Base-by-base conservation (phyloP, 2,797 vertebrate genomes). In the Crocidura indochinensis region DNA sequence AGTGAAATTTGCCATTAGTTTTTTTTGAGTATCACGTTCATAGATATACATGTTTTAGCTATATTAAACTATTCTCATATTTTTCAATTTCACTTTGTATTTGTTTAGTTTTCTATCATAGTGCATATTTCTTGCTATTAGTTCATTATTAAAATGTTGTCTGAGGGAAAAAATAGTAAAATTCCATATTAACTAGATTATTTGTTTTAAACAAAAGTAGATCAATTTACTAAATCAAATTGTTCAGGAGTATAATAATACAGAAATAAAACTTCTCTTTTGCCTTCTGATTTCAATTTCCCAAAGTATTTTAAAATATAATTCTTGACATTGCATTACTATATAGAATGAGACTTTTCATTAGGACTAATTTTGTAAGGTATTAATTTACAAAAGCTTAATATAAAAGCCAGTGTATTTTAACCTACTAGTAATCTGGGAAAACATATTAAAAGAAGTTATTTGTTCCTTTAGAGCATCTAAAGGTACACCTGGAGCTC, bases 111-210 rank as follows among this genome's bases (percentile, higher is more conserved):
- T 84, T 27, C 53, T 93, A 47, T 14, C 11, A 24, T 22, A 44
- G 90, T 79, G 56, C 81, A 60, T 71, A 88, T 73, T 89, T 88
- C 75, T 79, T 83, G 83, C 81, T 75, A 87, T 87, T 93, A 74
- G 3, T 75, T 95, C 88, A 51, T 83, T 82, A 68, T 6, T 87
- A 29, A 93, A 15, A 77, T 31, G 84, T 2, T 62, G 14, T 0
- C 0, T 81, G 17, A 84, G 26, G 10, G 60, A 6, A 0, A 0
- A 11, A 44, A 62, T 4, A 90, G 88, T 24, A 14, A 89, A 24
- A 1, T 64, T 6, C 0, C 6, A 53, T 80, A 92, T 92, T 77
- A 73, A 91, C 53, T 78, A 71, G n/a, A n/a, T 1, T 67, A 1
- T 68, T 46, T 76, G 88, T 92, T 73, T 10, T 14, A 91, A 92